Conservation (phyloP, 2,797 vertebrate genomes). For the Heterohyrax brucei region DNA sequence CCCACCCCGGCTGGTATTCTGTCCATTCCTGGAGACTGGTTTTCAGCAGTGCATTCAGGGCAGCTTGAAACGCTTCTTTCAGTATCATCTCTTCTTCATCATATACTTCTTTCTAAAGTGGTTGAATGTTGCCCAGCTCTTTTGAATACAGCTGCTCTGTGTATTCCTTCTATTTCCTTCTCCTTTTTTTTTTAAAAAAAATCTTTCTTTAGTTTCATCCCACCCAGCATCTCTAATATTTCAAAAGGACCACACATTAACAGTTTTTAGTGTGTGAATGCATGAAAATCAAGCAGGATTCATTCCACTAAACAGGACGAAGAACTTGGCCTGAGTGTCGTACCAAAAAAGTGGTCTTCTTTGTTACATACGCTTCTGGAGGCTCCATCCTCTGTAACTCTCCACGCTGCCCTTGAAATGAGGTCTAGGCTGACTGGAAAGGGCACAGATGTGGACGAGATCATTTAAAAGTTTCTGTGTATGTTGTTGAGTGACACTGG, state of each 20-base stretch:
- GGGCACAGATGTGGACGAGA: not conserved
- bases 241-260: slow-evolving; percentile 28
- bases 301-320: not conserved
- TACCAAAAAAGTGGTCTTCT: not conserved
- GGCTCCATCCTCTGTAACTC: not conserved
- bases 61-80: too few species aligned
- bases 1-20: too few species aligned
- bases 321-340: not conserved
- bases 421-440: not conserved
- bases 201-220: slow-evolving; percentile 13
- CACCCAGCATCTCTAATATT: slow-evolving; percentile 26
- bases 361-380: accelerated
- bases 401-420: accelerated
- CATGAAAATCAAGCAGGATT: slow-evolving; percentile 21
- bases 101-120: too few species aligned
- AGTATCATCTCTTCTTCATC: too few species aligned
- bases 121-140: too few species aligned
- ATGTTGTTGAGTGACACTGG: too few species aligned
- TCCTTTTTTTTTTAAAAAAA: not conserved
- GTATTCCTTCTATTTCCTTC: too few species aligned
- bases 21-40: too few species aligned
- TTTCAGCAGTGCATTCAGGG: too few species aligned
- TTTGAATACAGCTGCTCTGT: too few species aligned
- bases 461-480: too few species aligned
- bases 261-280: not conserved